Evolutionary conservation across 1,140 invertebrate genomes (phyloP), one percentile per base, ranked within the genome.

Genomic region (Penaeus indicus): DNA sequence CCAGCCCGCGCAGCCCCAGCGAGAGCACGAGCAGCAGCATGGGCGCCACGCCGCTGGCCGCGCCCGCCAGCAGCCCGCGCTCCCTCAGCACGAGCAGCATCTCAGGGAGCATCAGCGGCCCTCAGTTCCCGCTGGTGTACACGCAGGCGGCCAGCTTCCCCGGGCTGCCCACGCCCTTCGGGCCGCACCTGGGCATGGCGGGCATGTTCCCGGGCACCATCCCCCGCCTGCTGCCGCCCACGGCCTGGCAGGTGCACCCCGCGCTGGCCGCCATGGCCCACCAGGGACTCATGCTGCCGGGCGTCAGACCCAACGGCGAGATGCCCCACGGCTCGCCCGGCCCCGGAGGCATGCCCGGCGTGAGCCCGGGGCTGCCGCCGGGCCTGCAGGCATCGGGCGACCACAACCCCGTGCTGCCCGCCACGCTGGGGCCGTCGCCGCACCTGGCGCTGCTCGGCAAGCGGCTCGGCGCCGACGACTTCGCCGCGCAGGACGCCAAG

Each of bases 401-500:
- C 7, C 87, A 82, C 25, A 88, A 87, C 75, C 89, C 90, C 19
- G 62, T 91, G 4, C 77, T 91, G 32, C 86, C 90, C 19, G 64
- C 82, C 38, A 83, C 86, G 19, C 86, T 91, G 61, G 88, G 85
- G 19, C 88, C 85, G 21, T 90, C 90, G 25, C 89, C 88, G 22
- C 91, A 91, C 64, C 85, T 90, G 88, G 90, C 90, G 27, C 82
- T 89, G 77, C 64, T 91, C 11, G 90, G 88, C 22, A 89, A 91
- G 86, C 89, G 86, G 42, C 78, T 90, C 38, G 84, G 83, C 63
- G 81, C 90, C 42, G 91, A 91, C 72, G 90, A 91, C 64, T 90
- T 90, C 64, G 88, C 84, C 1, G 92, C 94, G 0, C 88, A 89
- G 79, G 95, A 96, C 79, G 94, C 94, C 0, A 96, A 97, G 93